Conservation (phyloP, 2,888 invertebrate species). For the Erpobdella octoculata region DNA sequence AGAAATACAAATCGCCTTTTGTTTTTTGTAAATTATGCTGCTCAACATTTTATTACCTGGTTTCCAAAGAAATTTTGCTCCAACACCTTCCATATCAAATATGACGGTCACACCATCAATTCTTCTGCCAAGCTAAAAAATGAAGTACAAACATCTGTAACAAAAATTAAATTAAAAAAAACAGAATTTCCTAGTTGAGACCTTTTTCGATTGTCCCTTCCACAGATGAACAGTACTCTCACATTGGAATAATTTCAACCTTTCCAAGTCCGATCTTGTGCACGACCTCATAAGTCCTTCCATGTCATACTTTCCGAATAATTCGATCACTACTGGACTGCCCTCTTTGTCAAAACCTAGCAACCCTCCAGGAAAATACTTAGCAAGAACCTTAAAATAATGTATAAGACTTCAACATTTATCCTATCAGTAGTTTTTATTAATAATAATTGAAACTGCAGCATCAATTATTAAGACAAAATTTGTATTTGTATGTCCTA, state of each 20-base stretch:
- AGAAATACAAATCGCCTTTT: too few relatives aligned
- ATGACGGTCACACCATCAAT: conserved; percentile 45
- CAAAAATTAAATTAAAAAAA: too few relatives aligned
- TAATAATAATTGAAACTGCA: neutral
- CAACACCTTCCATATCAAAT: conserved; percentile 48
- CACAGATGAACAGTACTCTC: conserved; percentile 39
- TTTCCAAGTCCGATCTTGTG: conserved; percentile 47
- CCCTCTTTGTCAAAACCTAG: conserved; percentile 50
- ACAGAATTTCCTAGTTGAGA: too few relatives aligned
- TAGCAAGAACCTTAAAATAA: conserved; percentile 36
- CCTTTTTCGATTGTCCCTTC: conserved; percentile 46
- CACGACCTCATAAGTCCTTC: conserved; percentile 50
- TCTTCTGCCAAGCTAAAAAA: conserved; percentile 39
- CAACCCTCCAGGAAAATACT: conserved; percentile 49
- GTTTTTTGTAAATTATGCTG: neutral
- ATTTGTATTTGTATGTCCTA: conserved; percentile 16
- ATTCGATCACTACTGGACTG: conserved; percentile 46
- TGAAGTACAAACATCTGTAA: too few relatives aligned
- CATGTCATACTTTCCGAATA: conserved; percentile 49
- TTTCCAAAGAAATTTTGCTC: conserved; percentile 62
- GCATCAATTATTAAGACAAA: neutral
- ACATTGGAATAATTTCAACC: conserved; percentile 46
- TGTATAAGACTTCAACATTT: neutral
- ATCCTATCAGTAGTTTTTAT: neutral
- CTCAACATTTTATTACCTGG: conserved; percentile 57